Evolutionary conservation across 2,797 vertebrate genomes (phyloP), one percentile per base, ranked within the genome.

Genomic region (Urophycis tenuis): DNA sequence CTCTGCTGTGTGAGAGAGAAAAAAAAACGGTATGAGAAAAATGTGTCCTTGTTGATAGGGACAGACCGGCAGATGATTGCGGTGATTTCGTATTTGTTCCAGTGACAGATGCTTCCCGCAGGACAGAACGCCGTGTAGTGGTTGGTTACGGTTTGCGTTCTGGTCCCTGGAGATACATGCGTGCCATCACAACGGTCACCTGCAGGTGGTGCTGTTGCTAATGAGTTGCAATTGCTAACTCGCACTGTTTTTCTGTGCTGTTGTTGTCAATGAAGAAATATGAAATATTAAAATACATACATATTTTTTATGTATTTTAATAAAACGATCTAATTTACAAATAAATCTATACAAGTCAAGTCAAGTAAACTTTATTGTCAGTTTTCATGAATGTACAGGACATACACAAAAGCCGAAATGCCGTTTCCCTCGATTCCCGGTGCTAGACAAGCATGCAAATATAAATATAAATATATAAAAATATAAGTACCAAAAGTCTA

Each of bases 11-110:
- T 35, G 3, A 35, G 22, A 67, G 17, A 0, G 17, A 82, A 81
- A 76, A 82, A 77, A 83, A 83, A 69, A 64, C 29, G 49, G n/a
- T n/a, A n/a, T 75, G 84, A 82, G 73, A 76, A 89, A 84, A 88
- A 88, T 90, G 83, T 82, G 87, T 72, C 88, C 85, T 90, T 89
- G 88, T 81, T 84, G 90, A 91, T 90, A 88, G 87, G 77, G 36
- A 85, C 72, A 77, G 78, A 25, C 80, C 10, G 3, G 79, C 82
- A 79, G 81, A 75, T 73, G 72, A 79, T 39, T 39, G 81, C 77
- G 73, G 81, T 83, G 60, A n/a, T 74, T 41, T 12, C 1, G 39
- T 41, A 12, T 41, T 41, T 17, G 39, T 41, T 41, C 39, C 5
- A 15, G 12, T 41, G 39, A 41, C 39, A 3, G 39, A 41, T 41